These are phyloP conservation scores for Pristiophorus japonicus DNA, from an alignment of 2,113 vertebrate species.

Conservation along the genomic window DNA sequence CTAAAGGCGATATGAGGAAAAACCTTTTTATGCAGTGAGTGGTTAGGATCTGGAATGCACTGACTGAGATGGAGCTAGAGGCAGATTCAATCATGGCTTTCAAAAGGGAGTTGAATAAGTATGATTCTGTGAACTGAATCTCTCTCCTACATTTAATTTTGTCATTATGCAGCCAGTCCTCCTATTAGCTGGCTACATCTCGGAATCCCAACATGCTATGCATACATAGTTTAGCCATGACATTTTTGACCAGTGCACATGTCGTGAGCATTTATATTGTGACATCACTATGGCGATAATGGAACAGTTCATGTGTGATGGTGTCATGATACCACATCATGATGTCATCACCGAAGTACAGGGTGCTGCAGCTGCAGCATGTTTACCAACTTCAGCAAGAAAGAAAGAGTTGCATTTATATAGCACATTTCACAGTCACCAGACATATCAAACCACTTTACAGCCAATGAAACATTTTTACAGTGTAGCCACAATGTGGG, in stretches of 20 bases:
- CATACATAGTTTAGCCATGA: background rate
- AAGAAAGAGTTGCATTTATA: too few relatives aligned
- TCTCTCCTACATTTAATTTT: background rate
- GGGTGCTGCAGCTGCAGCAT: background rate
- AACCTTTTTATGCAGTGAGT: too few relatives aligned
- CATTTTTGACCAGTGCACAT: background rate
- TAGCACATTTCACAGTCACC: too few relatives aligned
- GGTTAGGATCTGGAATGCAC: too few relatives aligned
- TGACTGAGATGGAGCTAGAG: too few relatives aligned
- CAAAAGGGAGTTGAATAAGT: too few relatives aligned
- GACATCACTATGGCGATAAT: background rate
- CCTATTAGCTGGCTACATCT: background rate
- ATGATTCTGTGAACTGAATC: too few relatives aligned
- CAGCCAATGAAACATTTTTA: too few relatives aligned
- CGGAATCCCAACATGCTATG: background rate
- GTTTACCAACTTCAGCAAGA: background rate
- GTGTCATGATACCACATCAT: background rate
- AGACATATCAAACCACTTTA: too few relatives aligned
- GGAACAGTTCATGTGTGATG: background rate
- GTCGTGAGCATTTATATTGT: background rate
- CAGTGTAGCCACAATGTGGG: too few relatives aligned
- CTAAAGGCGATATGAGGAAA: too few relatives aligned
- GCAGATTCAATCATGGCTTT: too few relatives aligned
- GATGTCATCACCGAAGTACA: background rate
- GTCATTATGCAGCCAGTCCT: background rate